Percentiles rank a stretch among this genome's conserved stretches.
Evolutionary conservation across 2,113 vertebrate species (phyloP).

Genomic region (Dolichotis patagonum): DNA sequence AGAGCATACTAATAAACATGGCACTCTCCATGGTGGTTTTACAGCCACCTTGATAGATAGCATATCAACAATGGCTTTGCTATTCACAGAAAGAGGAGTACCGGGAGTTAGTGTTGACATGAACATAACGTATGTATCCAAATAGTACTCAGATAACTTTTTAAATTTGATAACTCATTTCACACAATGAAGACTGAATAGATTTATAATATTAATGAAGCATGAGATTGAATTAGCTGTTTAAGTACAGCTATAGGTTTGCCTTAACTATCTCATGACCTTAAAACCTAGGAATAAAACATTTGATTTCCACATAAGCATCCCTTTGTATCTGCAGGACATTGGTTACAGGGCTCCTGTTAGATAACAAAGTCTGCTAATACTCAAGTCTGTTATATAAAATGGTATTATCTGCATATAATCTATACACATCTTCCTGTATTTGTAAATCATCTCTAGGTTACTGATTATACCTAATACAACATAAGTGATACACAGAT

Average conservation of each 20-base stretch:
- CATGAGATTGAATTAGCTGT: neutral
- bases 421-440: neutral
- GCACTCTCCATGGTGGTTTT: conserved; percentile 94
- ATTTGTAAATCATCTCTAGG: neutral
- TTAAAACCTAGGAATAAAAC: neutral
- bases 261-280: neutral
- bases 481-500: neutral
- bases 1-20: conserved; percentile 92
- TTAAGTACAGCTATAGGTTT: neutral
- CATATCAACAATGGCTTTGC: conserved; percentile 92
- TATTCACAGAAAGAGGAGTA: conserved; percentile 90
- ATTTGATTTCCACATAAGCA: neutral
- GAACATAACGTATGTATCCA: conserved; percentile 94
- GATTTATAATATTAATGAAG: neutral
- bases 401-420: neutral
- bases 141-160: neutral
- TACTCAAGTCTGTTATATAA: neutral
- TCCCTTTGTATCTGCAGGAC: neutral
- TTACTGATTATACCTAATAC: neutral
- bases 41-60: conserved; percentile 94
- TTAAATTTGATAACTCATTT: neutral
- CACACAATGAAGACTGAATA: neutral
- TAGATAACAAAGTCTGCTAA: neutral
- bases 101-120: conserved; percentile 97
- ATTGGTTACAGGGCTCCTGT: neutral